Conservation (phyloP, 2,888 invertebrate species). For the Tetranychus piercei region DNA sequence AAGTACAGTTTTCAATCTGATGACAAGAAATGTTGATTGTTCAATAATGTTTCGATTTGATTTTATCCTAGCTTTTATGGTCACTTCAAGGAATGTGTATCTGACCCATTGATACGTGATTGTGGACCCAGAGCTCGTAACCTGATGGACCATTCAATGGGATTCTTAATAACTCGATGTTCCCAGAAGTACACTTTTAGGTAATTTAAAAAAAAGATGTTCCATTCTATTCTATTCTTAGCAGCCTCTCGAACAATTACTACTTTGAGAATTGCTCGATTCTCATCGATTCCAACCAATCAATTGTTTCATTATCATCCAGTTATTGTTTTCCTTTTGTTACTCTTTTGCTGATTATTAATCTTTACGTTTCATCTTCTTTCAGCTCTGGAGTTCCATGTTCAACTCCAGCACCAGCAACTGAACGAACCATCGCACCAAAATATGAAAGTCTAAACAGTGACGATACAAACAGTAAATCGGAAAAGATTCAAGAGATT, state of each 20-base stretch:
- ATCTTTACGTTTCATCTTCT: neutral
- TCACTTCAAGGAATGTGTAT: slow-evolving; percentile 26
- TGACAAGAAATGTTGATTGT: too few species aligned
- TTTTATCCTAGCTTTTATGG: slow-evolving; percentile 23
- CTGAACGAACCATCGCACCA: neutral
- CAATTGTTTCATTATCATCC: neutral
- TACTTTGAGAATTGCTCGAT: neutral
- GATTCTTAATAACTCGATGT: slow-evolving; percentile 21
- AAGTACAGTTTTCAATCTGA: too few species aligned
- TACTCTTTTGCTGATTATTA: neutral
- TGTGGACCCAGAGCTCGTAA: slow-evolving; percentile 26
- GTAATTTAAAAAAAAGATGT: neutral
- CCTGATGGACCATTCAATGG: slow-evolving; percentile 26
- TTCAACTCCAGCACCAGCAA: neutral
- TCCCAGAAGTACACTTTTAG: slow-evolving; percentile 1
- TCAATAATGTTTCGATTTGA: too few species aligned
- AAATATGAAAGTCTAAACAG: neutral
- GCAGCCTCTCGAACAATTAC: neutral
- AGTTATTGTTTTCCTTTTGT: neutral
- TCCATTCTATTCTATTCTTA: too few species aligned
- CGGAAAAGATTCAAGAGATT: neutral
- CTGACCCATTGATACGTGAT: slow-evolving; percentile 25
- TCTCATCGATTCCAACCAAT: neutral
- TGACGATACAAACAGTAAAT: neutral
- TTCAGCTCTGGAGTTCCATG: neutral